These are phyloP conservation scores for Acrocera orbiculus DNA, from an alignment of 2,888 invertebrate species.

Conservation along the genomic window DNA sequence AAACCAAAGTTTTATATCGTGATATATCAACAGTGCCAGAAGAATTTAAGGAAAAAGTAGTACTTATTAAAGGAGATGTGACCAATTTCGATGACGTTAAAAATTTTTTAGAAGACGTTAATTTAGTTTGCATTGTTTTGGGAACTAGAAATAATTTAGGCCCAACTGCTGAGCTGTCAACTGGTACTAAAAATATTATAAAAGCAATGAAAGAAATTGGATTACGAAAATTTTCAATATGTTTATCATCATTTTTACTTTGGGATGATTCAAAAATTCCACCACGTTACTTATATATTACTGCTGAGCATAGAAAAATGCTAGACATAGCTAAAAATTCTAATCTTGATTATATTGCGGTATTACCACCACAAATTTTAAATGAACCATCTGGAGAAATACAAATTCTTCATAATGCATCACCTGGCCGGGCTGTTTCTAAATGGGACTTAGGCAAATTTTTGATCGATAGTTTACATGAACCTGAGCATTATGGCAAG, in stretches of 20 bases:
- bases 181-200: constrained; percentile 64
- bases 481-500: constrained; percentile 50
- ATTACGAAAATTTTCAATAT: constrained; percentile 51
- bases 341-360: constrained; percentile 53
- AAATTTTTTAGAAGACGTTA: constrained; percentile 47
- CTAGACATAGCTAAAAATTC: constrained; percentile 47
- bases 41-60: constrained; percentile 45
- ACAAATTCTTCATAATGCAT: constrained; percentile 40
- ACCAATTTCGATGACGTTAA: constrained; percentile 52
- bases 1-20: constrained; percentile 56
- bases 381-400: constrained; percentile 47
- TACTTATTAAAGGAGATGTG: constrained; percentile 56
- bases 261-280: constrained; percentile 60
- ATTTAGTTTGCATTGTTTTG: constrained; percentile 56
- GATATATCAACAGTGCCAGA: constrained; percentile 52
- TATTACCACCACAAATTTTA: constrained; percentile 66
- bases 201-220: constrained; percentile 56
- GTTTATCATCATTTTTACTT: constrained; percentile 67
- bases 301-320: constrained; percentile 64
- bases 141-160: constrained; percentile 63
- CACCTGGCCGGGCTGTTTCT: constrained; percentile 51
- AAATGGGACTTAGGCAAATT: constrained; percentile 63
- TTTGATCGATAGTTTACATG: constrained; percentile 50
- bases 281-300: constrained; percentile 48
- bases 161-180: constrained; percentile 60